Percentiles rank a stretch among this genome's conserved stretches.
Conservation (phyloP, 30 jellyfish, hydroid and myxozoan genomes). For the Chrysaora quinquecirrha region DNA sequence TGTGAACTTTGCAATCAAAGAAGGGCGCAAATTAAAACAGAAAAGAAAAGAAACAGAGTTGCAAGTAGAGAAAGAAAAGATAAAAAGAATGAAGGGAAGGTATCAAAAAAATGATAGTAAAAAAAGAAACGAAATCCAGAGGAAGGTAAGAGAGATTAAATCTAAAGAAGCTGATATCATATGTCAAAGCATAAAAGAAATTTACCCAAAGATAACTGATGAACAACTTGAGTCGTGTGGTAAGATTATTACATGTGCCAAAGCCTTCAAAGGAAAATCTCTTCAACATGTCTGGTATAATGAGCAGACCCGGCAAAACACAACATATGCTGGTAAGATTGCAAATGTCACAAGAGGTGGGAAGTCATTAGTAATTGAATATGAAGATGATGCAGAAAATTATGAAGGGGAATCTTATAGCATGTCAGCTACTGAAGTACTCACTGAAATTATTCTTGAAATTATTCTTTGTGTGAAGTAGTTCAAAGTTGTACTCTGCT, state of each 20-base stretch:
- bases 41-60: not conserved
- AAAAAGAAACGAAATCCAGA: not conserved
- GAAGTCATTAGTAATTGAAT: not conserved
- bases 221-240: not conserved
- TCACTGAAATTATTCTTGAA: too few species aligned
- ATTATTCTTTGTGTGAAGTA: too few species aligned
- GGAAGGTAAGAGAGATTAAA: not conserved
- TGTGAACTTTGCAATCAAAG: slow-evolving; percentile 7
- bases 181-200: not conserved
- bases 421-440: too few species aligned
- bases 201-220: not conserved
- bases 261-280: not conserved
- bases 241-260: not conserved
- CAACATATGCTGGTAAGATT: not conserved
- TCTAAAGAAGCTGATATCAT: not conserved
- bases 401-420: too few species aligned
- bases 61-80: slow-evolving; percentile 5
- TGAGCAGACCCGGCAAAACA: not conserved
- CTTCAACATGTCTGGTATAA: slow-evolving; percentile 19
- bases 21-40: not conserved
- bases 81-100: slow-evolving; percentile 1
- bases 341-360: slow-evolving; percentile 15
- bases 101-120: slow-evolving; percentile 2
- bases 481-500: too few species aligned
- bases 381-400: too few species aligned